Evolutionary conservation across 2,113 vertebrate species (phyloP), one percentile per base, ranked within the genome.

Genomic region (Microcebus griseorufus): DNA sequence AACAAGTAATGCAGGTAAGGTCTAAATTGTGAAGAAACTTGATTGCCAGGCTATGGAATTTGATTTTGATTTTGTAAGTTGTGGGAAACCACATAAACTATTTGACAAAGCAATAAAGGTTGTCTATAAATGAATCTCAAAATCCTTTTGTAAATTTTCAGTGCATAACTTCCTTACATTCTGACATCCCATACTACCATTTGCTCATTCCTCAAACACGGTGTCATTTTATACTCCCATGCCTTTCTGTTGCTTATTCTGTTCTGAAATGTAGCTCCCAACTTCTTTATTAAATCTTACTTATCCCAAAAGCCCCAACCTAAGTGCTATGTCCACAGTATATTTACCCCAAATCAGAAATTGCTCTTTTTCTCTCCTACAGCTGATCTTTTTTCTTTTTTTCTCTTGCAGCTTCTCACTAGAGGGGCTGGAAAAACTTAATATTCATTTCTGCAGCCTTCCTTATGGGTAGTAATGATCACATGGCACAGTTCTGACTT

Each of bases 61-160:
- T 88, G n/a, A 79, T 29, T 72, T 51, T 88, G 70, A 88, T 86
- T 91, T 84, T 75, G 18, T 25, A 80, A n/a, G 17, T 88, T 96
- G 39, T 94, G 62, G 53, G 48, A 83, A 96, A 51, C 48, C 37
- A 88, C 13, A 79, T 72, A 88, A 93, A 91, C 79, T 45, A 23
- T 67, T 90, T 67, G 70, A 34, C 45, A 81, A 1, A 85, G 16
- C 60, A 93, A 14, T 85, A 23, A 75, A 70, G n/a, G 13, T 62
- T 25, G 12, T 75, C 14, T 78, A 32, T 45, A 85, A 80, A 53
- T 29, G 67, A 93, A 69, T 69, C 55, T 16, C 32, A 3, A 94
- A 89, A 32, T 87, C 11, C 27, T 32, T 78, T 79, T 48, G 62
- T 70, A 73, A 78, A n/a, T 90, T 58, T 27, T 93, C 5, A 51